These are phyloP conservation scores for Gymnoscelis rufifasciata DNA, from an alignment of 2,888 invertebrate species.

Conservation along the genomic window DNA sequence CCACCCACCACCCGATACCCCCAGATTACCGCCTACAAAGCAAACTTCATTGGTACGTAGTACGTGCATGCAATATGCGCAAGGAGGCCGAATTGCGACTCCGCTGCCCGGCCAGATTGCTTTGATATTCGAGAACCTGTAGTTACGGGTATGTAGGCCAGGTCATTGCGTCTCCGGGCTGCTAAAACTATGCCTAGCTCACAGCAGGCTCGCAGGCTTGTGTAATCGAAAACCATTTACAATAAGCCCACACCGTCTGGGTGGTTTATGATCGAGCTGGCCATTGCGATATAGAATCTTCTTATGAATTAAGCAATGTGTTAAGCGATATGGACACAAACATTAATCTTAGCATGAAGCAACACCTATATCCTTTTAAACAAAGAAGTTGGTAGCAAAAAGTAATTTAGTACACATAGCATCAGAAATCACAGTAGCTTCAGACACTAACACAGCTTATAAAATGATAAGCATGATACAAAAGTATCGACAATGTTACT, in stretches of 20 bases:
- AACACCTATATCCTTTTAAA: no score
- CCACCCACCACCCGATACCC: slow-evolving; percentile 73
- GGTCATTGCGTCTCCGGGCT: slow-evolving; percentile 58
- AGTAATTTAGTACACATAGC: no score
- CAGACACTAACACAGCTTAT: no score
- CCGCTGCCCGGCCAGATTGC: slow-evolving; percentile 61
- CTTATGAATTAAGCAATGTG: no score
- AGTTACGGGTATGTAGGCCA: slow-evolving; percentile 45
- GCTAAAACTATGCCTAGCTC: slow-evolving; percentile 23
- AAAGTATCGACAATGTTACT: no score
- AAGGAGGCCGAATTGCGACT: slow-evolving; percentile 75
- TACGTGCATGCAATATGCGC: slow-evolving; percentile 79
- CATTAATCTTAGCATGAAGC: no score
- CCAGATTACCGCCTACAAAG: slow-evolving; percentile 79
- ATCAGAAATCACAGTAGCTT: no score
- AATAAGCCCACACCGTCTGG: not conserved
- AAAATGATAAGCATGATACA: no score
- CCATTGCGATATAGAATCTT: no score
- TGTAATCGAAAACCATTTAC: not conserved
- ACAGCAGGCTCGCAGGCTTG: not conserved
- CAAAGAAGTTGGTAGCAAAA: no score
- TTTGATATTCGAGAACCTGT: slow-evolving; percentile 60
- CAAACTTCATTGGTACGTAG: slow-evolving; percentile 79
- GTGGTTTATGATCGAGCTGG: no score
- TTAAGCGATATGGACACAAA: no score